Conservation (phyloP, 92 coral and sea anemone species). For the Virgularia gustaviana region DNA sequence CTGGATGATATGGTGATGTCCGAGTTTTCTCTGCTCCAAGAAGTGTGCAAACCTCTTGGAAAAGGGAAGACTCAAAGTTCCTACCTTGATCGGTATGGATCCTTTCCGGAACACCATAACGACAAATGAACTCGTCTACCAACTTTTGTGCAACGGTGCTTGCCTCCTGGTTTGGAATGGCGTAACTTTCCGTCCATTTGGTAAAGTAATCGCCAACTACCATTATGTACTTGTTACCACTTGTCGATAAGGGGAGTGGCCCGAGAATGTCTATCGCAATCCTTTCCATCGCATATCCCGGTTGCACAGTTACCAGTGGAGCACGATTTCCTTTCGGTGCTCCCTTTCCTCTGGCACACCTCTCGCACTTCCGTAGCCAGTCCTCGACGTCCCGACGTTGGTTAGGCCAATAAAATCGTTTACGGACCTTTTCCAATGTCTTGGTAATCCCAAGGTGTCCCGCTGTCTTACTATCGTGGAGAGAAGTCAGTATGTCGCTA, state of each 20-base stretch:
- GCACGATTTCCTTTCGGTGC: conserved; percentile 13
- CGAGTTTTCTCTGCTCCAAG: conserved; percentile 20
- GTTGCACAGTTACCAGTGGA: conserved; percentile 30
- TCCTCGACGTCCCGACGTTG: conserved; percentile 42
- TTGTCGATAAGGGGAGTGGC: conserved; percentile 43
- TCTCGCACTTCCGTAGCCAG: conserved; percentile 43
- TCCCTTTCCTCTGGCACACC: conserved; percentile 30
- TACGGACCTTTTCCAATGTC: conserved; percentile 33
- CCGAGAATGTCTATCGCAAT: conserved; percentile 43
- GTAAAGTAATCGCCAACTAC: conserved; percentile 57
- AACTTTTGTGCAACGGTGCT: conserved; percentile 40
- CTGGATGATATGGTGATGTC: conserved; percentile 39
- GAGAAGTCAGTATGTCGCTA: conserved; percentile 37
- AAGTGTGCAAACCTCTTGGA: conserved; percentile 27
- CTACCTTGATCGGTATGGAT: conserved; percentile 47
- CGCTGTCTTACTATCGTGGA: conserved; percentile 20
- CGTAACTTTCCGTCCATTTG: conserved; percentile 43
- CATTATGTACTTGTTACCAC: conserved; percentile 47
- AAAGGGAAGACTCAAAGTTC: conserved; percentile 44
- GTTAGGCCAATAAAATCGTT: conserved; percentile 48
- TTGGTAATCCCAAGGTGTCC: conserved; percentile 55
- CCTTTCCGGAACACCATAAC: conserved; percentile 35
- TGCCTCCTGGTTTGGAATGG: conserved; percentile 39
- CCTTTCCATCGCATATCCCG: conserved; percentile 33
- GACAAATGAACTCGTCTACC: conserved; percentile 36